Evolutionary conservation across 1,140 invertebrate genomes (phyloP), one percentile per base, ranked within the genome.

Genomic region (Amphibalanus amphitrite): DNA sequence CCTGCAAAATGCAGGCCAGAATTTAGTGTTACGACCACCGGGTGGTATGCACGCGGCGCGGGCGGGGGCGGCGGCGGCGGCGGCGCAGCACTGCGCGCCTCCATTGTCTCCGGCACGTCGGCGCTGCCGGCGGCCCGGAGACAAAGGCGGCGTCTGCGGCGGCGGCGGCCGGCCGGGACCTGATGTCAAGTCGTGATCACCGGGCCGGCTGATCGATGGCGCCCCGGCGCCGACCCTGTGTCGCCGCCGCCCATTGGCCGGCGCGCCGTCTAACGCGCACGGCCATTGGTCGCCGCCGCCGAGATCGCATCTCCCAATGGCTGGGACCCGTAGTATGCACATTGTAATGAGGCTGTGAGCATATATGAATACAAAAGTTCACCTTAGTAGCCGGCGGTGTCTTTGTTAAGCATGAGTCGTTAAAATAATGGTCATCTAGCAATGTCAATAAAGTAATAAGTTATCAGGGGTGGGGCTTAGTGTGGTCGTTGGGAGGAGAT

Each of bases 281-380:
- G 47, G 10, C 47, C 47, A 59, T 59, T 59, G 47, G 47, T 59
- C 47, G 47, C 47, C 17, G 6, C 47, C 20, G 47, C 20, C 10
- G 13, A 8, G 47, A 59, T 59, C 13, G 10, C 10, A 59, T 59
- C 47, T 59, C 47, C 47, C 47, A 59, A 59, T 59, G 47, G 47
- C 47, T 59, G 47, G 47, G 47, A 59, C 47, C 47, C 17, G 20
- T 59, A 59, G 47, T 59, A 59, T 59, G 47, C 47, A 59, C 47
- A 59, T 59, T 59, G 47, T 59, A 59, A 59, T 59, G 47, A 59
- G 47, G 47, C 47, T 59, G 47, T 59, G 47, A 59, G 47, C 47
- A 59, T 59, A 59, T 59, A 59, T 59, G 47, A 59, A 59, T 59
- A 59, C 47, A 59, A 59, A 59, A 59, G 47, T 59, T 59, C 47